Base-by-base conservation (phyloP, 2,888 invertebrate genomes). In the Seira ritae region DNA sequence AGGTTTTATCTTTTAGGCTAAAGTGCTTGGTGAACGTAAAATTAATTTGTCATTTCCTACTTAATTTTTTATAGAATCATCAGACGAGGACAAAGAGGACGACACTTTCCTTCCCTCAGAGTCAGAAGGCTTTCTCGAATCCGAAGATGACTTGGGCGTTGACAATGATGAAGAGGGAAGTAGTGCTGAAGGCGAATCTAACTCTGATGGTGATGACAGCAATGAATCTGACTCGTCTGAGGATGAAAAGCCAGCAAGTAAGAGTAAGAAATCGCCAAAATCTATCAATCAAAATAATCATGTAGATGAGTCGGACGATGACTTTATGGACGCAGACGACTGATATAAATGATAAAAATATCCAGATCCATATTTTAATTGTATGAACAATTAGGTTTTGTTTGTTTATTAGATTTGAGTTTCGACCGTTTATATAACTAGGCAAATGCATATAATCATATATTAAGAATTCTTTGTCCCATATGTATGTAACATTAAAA, bases 151-250 rank as follows among this genome's bases (percentile, higher is more conserved):
- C 37, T 84, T 89, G 60, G 88, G 85, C 80, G 91, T 90, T 55
- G 90, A 90, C 62, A 90, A 90, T 66, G 85, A 89, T 22, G 89
- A 89, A 55, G 90, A 90, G 17, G 90, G 89, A 89, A 90, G 72
- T 62, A 77, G 77, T 4, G 80, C 82, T n/a, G 80, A 78, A 6
- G 66, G 62, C 0, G 81, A 86, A 31, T 4, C 31, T 2, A 31
- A 31, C 8, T 31, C 31, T 10, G 82, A 83, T 10, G 85, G 83
- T 19, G 84, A 72, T 24, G 80, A 85, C 15, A 86, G 85, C 22
- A 80, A 78, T 6, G 86, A 87, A 42, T 60, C 67, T 6, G 80
- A 77, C 19, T 60, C 55, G 17, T 60, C 84, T 65, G 84, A 84
- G 75, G 83, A 73, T 10, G 65, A 37, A 1, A 23, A 3, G 22